Base-by-base conservation (phyloP, 2,888 invertebrate species). In the Rambutsinella grinnellia region DNA sequence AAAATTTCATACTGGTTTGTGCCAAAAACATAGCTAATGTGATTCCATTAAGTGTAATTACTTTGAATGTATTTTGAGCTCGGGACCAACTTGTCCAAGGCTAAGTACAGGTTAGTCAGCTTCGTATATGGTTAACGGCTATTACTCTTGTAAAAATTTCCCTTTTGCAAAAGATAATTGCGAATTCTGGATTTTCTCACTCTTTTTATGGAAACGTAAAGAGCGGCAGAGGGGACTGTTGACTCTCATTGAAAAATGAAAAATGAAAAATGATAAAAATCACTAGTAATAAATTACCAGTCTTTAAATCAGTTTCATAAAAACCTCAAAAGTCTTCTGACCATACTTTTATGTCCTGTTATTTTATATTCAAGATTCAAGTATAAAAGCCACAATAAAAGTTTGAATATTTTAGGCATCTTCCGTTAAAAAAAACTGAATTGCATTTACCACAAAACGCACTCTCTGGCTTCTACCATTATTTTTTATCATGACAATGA, bases 401-500 rank as follows among this genome's bases (percentile, higher is more conserved):
- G 27, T 44, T 46, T 54, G 21, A 28, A 53, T 15, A 53, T 53
- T 65, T 15, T 65, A 44, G 24, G 23, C 46, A 44, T 15, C 27
- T 44, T 54, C 51, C 66, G 19, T 62, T 21, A 13, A 23, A 15
- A 54, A 36, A 49, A 49, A 62, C n/a, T 2, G 5, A 26, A 27
- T 23, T 53, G 36, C 36, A 36, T 36, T 36, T 13, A 36, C 36
- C 36, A 36, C 36, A 36, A 36, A 36, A 5, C 53, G 13, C 23
- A 21, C 17, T 21, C 21, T 19, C 21, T 53, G 10, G 21, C 23
- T 17, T 19, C 23, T 53, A 53, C 21, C 21, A 53, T 53, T 58
- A 49, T 60, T 68, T 60, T 60, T 69, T 53, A 69, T 69, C 69
- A 69, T 54, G 61, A 54, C 69, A 61, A 44, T 44, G 68, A 69